Conservation (phyloP, 1,140 invertebrate species). For the Drosophila kohkoa region DNA sequence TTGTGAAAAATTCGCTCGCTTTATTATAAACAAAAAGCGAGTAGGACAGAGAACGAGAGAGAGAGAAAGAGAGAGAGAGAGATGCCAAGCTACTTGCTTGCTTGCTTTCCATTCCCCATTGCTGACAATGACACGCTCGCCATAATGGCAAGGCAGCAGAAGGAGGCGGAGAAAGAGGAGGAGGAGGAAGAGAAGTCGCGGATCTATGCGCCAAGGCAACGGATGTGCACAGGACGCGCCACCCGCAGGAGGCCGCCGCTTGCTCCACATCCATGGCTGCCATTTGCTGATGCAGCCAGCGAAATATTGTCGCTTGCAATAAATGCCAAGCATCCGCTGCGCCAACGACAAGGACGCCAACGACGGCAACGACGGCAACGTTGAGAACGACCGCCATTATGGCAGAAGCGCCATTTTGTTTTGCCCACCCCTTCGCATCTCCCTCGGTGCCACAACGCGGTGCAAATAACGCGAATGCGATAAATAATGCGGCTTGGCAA, state of each 20-base stretch:
- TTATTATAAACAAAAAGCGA: conserved; percentile 61
- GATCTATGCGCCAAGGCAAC: conserved; percentile 34
- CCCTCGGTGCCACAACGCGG: background rate
- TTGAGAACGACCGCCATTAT: conserved; percentile 60
- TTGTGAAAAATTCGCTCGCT: conserved; percentile 51
- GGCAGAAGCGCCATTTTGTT: conserved; percentile 71
- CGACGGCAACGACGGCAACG: conserved; percentile 22
- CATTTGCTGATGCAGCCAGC: conserved; percentile 47
- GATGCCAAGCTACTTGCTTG: background rate
- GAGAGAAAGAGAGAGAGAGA: conserved; percentile 1
- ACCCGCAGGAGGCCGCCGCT: conserved; percentile 23
- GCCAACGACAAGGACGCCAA: conserved; percentile 56
- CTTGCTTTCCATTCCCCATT: background rate
- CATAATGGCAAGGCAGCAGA: conserved; percentile 19
- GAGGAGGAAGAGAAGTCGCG: conserved; percentile 4
- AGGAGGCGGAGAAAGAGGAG: background rate
- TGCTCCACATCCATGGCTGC: conserved; percentile 9
- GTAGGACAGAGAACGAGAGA: too few species aligned
- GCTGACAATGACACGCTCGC: conserved; percentile 46
- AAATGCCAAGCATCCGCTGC: conserved; percentile 81
- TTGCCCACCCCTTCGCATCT: conserved; percentile 14
- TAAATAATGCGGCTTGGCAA: conserved; percentile 79
- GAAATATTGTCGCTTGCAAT: conserved; percentile 81
- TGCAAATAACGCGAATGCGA: conserved; percentile 67
- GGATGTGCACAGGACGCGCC: conserved; percentile 38